Evolutionary conservation across 2,797 vertebrate species (phyloP), one percentile per base, ranked within the genome.

Genomic region (Emydoidea blandingii): DNA sequence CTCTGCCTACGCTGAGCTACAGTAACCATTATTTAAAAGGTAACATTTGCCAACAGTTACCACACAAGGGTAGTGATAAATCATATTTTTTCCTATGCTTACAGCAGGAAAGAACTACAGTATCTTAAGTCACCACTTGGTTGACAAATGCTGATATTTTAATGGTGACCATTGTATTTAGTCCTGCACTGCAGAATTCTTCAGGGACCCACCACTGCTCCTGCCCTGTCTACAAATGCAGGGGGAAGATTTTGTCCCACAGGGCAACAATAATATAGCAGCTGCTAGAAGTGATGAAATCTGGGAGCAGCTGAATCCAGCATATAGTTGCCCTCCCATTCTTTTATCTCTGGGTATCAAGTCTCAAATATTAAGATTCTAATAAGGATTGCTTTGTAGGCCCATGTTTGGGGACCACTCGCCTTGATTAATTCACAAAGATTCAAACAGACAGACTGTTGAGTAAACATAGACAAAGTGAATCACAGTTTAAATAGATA

Each of bases 401-500:
- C 16, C 11, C 18, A 21, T 72, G 72, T 12, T 2, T 88, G 25
- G 34, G 54, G 34, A 56, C 16, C 44, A 29, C 44, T 91, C n/a
- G 25, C 6, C 12, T 68, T 19, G 23, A 27, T 54, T 74, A 1
- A 41, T 83, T 93, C 52, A 21, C 78, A 79, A 29, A 85, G 19
- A 50, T 78, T 49, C 11, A 14, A 81, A 82, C 81, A 53, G 79
- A 52, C 59, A 29, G 79, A 80, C 5, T 86, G 16, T 23, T 27
- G 49, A 78, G 23, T 23, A 41, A 81, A 91, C 41, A 93, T 87
- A 79, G 81, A 81, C 91, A 11, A 89, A 91, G 89, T 87, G 52
- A 37, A 81, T 25, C 0, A 0, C 11, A 53, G 83, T 89, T 92
- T 87, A 82, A 83, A 87, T 89, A 89, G 94, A 31, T 96, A n/a